Conservation (phyloP, 2,888 invertebrate genomes). For the Leptinotarsa haldemani region DNA sequence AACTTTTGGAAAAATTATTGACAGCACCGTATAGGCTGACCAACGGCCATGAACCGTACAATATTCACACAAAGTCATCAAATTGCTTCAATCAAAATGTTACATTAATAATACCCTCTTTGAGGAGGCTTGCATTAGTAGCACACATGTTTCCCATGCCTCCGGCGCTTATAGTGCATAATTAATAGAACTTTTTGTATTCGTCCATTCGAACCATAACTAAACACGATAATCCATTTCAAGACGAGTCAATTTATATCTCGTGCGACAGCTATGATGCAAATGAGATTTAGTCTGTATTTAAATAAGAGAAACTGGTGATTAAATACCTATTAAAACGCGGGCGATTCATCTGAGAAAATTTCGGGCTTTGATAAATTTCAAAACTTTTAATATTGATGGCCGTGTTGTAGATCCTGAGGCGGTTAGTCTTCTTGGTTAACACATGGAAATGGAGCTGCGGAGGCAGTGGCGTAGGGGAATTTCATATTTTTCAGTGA, state of each 20-base stretch:
- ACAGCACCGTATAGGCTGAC: too few species aligned
- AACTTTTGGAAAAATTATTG: too few species aligned
- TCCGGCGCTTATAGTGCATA: neutral
- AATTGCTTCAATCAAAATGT: neutral
- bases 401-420: slow-evolving; percentile 1
- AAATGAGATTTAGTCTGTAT: slow-evolving; percentile 34
- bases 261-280: slow-evolving; percentile 27
- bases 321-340: slow-evolving; percentile 40
- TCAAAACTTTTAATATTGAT: slow-evolving; percentile 21
- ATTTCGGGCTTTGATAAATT: slow-evolving; percentile 22
- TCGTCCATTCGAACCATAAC: slow-evolving; percentile 32
- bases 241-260: slow-evolving; percentile 36
- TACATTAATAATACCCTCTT: neutral
- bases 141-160: neutral
- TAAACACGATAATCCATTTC: slow-evolving; percentile 33
- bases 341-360: slow-evolving; percentile 22
- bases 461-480: slow-evolving; percentile 8
- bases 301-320: slow-evolving; percentile 38
- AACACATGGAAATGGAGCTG: neutral
- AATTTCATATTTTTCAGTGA: neutral
- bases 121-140: neutral
- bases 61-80: neutral
- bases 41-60: neutral
- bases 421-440: slow-evolving; percentile 7
- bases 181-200: slow-evolving; percentile 21